Evolutionary conservation across 2,113 vertebrate species (phyloP).

Genomic region (Atlantisia rogersi): DNA sequence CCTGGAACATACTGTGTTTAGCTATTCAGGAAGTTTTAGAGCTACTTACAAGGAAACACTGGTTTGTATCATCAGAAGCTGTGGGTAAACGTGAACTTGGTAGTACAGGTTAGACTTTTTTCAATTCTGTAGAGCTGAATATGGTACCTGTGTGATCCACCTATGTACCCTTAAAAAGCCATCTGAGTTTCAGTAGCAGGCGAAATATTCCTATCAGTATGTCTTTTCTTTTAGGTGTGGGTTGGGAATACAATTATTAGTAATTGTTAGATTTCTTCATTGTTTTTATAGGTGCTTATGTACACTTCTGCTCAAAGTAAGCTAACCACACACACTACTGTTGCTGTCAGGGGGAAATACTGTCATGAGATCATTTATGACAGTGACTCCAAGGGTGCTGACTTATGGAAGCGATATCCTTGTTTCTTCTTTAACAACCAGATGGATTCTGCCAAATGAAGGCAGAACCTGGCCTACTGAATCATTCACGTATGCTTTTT

Average conservation of each 20-base stretch:
- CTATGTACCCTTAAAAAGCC: neutral
- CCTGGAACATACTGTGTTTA: neutral
- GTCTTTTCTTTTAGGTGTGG: neutral
- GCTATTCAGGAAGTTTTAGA: neutral
- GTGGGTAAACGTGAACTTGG: neutral
- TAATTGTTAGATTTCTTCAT: neutral
- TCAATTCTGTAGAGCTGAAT: neutral
- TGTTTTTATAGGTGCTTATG: neutral
- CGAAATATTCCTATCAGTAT: neutral
- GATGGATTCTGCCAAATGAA: neutral
- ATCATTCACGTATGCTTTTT: neutral
- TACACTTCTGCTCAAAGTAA: neutral
- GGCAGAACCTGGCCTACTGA: neutral
- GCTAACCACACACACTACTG: rapidly evolving
- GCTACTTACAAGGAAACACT: neutral
- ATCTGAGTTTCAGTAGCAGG: neutral
- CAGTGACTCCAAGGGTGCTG: neutral
- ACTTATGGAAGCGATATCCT: neutral
- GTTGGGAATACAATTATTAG: neutral
- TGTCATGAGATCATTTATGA: neutral
- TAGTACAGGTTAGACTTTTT: neutral
- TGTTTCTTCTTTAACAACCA: neutral
- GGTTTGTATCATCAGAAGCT: neutral
- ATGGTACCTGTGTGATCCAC: neutral
- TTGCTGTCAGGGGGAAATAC: neutral